Evolutionary conservation across 2,888 invertebrate species (phyloP), one percentile per base, ranked within the genome.

Genomic region (Hofmannophila pseudospretella): DNA sequence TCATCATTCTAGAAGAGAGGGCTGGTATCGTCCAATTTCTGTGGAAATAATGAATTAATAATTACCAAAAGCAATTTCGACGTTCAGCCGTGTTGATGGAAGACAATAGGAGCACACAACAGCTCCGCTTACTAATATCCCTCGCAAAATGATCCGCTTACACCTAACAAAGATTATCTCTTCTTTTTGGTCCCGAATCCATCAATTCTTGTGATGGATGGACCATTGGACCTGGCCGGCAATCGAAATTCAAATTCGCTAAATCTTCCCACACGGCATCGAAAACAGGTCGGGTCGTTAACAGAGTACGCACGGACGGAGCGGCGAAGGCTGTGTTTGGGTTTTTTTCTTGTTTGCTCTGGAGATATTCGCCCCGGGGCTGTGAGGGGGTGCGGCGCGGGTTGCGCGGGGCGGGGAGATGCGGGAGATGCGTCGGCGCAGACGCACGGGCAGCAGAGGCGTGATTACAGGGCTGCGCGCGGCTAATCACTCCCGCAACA

Each of bases 181-280:
- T 47, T 79, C 76, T 71, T 85, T 85, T 85, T 85, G 78, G 82
- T 54, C 75, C 81, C 70, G 54, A 82, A 82, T 85, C 79, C 85
- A 86, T 86, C 85, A 86, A 85, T 86, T 84, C 80, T 67, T 54
- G 63, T 84, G 85, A 86, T 84, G 85, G 84, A 85, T 85, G 85
- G 72, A 70, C 70, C 78, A 62, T 67, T 68, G 72, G 67, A 63
- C 58, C 58, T 52, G 63, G 51, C 67, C 61, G 67, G 74, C 78
- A 74, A 82, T 84, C 82, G 79, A 80, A 81, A 82, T 82, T 85
- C 81, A 85, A 86, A 86, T 86, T 85, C 80, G 85, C 85, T 81
- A 85, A 85, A 82, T 81, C 84, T 85, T 85, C 85, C 81, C 85
- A 85, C 81, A 84, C 75, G 58, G 71, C 66, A 65, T 66, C 71